phyloP scores from a whole-genome alignment of 53 echinoderm and acorn worm species.

The Mesocentrotus franciscanus region DNA sequence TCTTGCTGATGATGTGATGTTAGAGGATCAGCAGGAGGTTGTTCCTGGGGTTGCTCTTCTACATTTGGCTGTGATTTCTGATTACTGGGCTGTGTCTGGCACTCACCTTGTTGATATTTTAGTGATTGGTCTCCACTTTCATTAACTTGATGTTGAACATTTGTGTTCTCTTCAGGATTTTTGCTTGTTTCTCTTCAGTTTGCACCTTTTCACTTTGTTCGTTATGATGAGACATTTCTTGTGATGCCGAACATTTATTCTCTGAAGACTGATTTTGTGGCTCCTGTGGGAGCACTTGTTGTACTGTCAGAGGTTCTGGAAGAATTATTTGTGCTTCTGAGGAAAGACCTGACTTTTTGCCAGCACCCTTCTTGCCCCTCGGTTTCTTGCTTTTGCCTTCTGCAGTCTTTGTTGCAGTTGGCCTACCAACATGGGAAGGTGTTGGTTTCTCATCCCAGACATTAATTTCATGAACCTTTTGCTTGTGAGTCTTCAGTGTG shows the following conservation, averaged over 20 bases:
- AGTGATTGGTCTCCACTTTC: not conserved
- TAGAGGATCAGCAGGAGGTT: not conserved
- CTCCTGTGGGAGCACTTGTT: not conserved
- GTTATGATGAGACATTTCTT: not conserved
- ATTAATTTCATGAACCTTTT: slow-evolving; percentile 83
- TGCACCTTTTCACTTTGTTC: not conserved
- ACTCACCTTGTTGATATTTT: not conserved
- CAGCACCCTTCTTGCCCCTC: not conserved
- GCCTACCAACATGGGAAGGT: slow-evolving; percentile 39
- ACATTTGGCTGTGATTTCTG: not conserved
- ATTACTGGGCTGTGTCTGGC: not conserved
- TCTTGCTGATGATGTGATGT: not conserved
- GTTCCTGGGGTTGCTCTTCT: not conserved
- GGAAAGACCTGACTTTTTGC: not conserved
- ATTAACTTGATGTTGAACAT: not conserved
- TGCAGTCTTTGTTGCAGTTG: not conserved
- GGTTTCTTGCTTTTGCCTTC: slow-evolving; percentile 4
- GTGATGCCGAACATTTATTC: not conserved
- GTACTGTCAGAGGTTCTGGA: slow-evolving; percentile 20
- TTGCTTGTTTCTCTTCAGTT: not conserved
- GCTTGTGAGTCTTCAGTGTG: slow-evolving; percentile 86
- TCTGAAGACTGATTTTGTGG: slow-evolving; percentile 4
- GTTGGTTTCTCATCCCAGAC: slow-evolving; percentile 74
- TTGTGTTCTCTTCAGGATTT: not conserved
- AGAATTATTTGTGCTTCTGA: not conserved